Base-by-base conservation (phyloP, 2,888 invertebrate genomes). In the Sesamia inferens region DNA sequence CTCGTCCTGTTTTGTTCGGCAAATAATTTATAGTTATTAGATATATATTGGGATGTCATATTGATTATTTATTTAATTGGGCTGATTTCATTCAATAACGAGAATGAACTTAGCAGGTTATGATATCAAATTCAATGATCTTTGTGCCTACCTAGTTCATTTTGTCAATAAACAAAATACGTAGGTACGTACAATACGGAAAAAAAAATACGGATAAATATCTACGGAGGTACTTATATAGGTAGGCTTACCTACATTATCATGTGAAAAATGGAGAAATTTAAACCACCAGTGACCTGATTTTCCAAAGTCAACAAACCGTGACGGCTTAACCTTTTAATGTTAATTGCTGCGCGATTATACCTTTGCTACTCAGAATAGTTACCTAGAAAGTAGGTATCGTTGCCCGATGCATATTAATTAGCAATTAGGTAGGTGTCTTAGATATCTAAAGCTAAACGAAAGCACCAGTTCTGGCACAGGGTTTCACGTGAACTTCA, bases 301-400 rank as follows among this genome's bases (percentile, higher is more conserved):
- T 80, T 80, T 67, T 61, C 62, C 66, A 59, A 31, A 62, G 72
- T 64, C 64, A 85, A 66, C 85, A 76, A 73, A 64, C 72, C 74
- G 61, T 85, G 68, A 75, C 66, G 71, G 79, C 71, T 74, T 71
- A 71, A 78, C 79, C 72, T 71, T 62, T 73, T 68, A 73, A 72
- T 76, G 74, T 58, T 84, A 80, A 82, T 80, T 72, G 62, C 67
- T 72, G 51, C 39, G 66, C 59, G 77, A 84, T 84, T 84, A 77
- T 42, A 58, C 69, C 73, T 73, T 66, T 54, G 65, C 69, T 81
- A 69, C 64, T 44, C 39, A 42, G 67, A 62, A 72, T 76, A 76
- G 54, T 55, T 72, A 70, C 48, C 65, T 74, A 83, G 79, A 74
- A 79, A 81, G 74, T 68, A 68, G 61, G 71, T 74, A 74, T 71